phyloP scores from a whole-genome alignment of 2,797 vertebrate genomes.

The Microchirus variegatus region DNA sequence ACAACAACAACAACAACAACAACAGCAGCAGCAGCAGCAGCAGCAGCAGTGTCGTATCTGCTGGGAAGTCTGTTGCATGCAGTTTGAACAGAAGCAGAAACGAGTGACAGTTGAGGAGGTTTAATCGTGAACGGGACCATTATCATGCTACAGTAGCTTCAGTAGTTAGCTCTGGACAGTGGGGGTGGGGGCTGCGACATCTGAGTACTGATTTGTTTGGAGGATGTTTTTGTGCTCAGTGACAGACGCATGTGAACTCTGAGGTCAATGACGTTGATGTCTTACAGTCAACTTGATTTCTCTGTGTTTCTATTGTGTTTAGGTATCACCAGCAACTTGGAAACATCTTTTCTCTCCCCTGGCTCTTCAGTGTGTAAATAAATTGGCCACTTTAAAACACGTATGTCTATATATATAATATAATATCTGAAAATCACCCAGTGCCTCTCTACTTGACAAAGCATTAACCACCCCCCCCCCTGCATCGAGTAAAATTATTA shows the following conservation, averaged over 20 bases:
- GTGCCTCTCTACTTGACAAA: slow-evolving; percentile 60
- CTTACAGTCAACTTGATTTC: background rate
- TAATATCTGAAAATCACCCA: slow-evolving; percentile 45
- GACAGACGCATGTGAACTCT: too few species aligned
- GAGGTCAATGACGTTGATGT: background rate
- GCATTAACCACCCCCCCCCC: background rate
- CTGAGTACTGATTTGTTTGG: background rate
- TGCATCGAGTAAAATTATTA: slow-evolving; percentile 25
- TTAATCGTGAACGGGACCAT: background rate
- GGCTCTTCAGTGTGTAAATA: slow-evolving; percentile 61
- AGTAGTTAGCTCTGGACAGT: slow-evolving; percentile 48
- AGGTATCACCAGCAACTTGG: slow-evolving; percentile 71
- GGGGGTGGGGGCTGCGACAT: slow-evolving; percentile 30
- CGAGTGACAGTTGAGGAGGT: background rate
- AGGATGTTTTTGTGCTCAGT: background rate
- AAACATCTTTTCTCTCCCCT: slow-evolving; percentile 75
- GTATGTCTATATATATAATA: background rate
- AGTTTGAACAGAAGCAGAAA: background rate
- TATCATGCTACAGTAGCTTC: slow-evolving; percentile 31
- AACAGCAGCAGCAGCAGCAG: slow-evolving; percentile 33
- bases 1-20: slow-evolving; percentile 58
- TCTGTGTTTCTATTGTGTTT: background rate
- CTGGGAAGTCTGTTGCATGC: background rate
- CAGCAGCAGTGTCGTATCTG: slow-evolving; percentile 2
- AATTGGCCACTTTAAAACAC: slow-evolving; percentile 5